phyloP scores from a whole-genome alignment of 2,888 invertebrate species.

The Erebia palarica region DNA sequence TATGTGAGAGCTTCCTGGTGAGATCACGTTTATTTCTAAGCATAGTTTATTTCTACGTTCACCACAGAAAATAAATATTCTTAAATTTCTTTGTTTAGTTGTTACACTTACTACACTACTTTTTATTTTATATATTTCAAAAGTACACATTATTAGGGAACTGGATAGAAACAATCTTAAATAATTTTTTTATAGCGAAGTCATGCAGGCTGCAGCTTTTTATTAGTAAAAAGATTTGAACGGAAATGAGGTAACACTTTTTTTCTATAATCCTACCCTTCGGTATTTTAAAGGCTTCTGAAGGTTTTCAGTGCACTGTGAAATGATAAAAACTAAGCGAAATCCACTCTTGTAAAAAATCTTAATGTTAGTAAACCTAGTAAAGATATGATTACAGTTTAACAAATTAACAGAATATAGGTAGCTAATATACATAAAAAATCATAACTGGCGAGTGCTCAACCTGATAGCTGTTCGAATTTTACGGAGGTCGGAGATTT shows the following conservation, averaged over 20 bases:
- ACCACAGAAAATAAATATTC: conserved; percentile 44
- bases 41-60: conserved; percentile 43
- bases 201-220: background rate
- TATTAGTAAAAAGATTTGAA: background rate
- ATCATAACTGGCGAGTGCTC: conserved; percentile 37
- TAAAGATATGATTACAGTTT: background rate
- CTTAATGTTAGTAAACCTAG: background rate
- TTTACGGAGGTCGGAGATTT: conserved; percentile 55
- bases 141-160: conserved; percentile 58
- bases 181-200: conserved; percentile 36
- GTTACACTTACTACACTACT: conserved; percentile 45
- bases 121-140: conserved; percentile 47
- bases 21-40: conserved; percentile 69
- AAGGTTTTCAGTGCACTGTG: background rate
- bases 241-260: background rate
- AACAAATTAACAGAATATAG: conserved; percentile 28
- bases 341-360: background rate
- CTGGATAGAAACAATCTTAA: conserved; percentile 56
- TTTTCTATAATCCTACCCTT: background rate
- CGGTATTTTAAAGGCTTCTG: background rate
- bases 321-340: background rate
- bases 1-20: conserved; percentile 63
- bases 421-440: conserved; percentile 13
- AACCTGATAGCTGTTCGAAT: conserved; percentile 48
- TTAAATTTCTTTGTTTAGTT: conserved; percentile 59